phyloP scores from a whole-genome alignment of 1,140 invertebrate genomes.

The Oncopodura yosiiana region DNA sequence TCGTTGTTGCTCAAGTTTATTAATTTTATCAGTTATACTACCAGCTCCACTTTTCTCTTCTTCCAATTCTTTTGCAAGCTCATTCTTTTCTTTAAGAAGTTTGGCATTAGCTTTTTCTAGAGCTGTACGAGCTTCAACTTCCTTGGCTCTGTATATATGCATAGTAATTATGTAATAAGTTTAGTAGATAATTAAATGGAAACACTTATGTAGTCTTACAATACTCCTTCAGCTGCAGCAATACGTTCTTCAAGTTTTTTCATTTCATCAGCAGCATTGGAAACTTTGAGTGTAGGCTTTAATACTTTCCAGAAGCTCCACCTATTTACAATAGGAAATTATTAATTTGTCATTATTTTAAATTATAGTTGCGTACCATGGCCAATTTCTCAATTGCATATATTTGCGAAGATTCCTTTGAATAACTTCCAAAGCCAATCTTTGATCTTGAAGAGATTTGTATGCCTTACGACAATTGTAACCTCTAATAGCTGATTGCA shows the following conservation, averaged over 20 bases:
- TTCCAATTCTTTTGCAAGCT: constrained; percentile 2
- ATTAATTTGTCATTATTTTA: too few relatives aligned
- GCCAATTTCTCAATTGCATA: neutral
- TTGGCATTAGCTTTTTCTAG: neutral
- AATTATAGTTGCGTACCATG: too few relatives aligned
- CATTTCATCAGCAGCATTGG: neutral
- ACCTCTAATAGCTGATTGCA: constrained; percentile 54
- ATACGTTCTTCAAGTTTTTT: too few relatives aligned
- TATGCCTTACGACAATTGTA: constrained; percentile 44
- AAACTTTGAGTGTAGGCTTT: constrained; percentile 6
- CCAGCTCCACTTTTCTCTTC: neutral
- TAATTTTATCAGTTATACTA: constrained; percentile 3
- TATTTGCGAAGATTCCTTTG: constrained; percentile 1
- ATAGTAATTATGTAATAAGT: too few relatives aligned
- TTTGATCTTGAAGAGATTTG: neutral
- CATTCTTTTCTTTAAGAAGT: neutral
- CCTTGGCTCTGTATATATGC: constrained; percentile 8
- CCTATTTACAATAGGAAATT: too few relatives aligned
- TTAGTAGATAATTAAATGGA: too few relatives aligned
- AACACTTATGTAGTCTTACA: too few relatives aligned
- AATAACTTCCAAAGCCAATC: constrained; percentile 2
- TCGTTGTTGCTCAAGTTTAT: neutral
- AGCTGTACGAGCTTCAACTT: neutral
- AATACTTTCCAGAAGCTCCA: neutral
- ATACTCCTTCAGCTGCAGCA: too few relatives aligned